Base-by-base conservation (phyloP, 2,113 vertebrate genomes). In the Zosterops japonicus region DNA sequence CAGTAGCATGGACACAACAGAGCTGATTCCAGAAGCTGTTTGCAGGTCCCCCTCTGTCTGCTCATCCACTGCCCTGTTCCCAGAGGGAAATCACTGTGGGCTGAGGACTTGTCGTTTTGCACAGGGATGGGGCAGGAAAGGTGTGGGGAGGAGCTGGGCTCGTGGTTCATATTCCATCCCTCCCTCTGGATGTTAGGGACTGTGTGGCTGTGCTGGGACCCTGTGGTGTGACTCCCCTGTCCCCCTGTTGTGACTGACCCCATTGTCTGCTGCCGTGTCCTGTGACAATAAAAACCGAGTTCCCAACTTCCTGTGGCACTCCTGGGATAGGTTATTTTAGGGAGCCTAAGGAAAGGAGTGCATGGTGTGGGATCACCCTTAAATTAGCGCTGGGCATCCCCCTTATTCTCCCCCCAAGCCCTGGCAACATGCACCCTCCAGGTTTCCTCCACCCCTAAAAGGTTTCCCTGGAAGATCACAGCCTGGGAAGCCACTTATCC, bases 71-170 rank as follows among this genome's bases (percentile, higher is more conserved):
- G 46, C 82, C 35, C n/a, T 4, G 0, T 7, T 53, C 60, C 78
- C 65, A 13, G 6, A 19, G 28, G 50, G 59, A 47, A 12, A 27
- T 9, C 2, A 0, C 25, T 0, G 0, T 2, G 39, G 35, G 5
- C n/a, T 24, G 14, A n/a, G 61, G 8, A 8, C 41, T n/a, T 10
- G 47, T 25, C 21, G 1, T 18, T 44, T 7, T 29, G 39, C 57
- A 1, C 14, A 4, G 65, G 22, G 71, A 20, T 1, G 7, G 75
- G 52, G 31, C 69, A 79, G 90, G 55, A 31, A 44, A 41, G 44
- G n/a, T 0, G 1, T 3, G 16, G 64, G 20, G 21, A 39, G 74
- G 74, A 84, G 50, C 35, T 0, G 2, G 22, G 31, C 39, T 46
- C 7, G 1, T 18, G 11, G 1, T 11, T 39, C 9, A 5, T 2